A percentile compares a stretch with the other conserved stretches of the same genome.
phyloP scores from a whole-genome alignment of 2,797 vertebrate species.

The Macrochelys suwanniensis region DNA sequence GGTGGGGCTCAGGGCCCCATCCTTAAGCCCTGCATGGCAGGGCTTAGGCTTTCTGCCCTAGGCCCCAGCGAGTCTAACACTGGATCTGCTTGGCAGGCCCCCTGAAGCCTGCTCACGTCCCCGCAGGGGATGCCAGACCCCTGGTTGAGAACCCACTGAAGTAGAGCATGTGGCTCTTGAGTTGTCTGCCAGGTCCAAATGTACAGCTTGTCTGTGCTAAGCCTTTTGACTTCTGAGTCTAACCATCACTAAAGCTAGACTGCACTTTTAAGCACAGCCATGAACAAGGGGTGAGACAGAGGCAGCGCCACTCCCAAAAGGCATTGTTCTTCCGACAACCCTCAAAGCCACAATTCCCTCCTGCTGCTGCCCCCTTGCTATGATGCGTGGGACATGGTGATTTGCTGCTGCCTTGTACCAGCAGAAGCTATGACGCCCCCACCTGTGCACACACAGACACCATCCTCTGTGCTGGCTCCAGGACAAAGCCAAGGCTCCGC shows the following conservation, averaged over 20 bases:
- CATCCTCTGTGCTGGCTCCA: fast-evolving
- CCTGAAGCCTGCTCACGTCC: no score
- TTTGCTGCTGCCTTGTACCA: background rate
- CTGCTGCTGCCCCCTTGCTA: background rate
- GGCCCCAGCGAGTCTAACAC: no score
- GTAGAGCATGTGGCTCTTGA: background rate
- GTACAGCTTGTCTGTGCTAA: background rate
- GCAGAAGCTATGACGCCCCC: background rate
- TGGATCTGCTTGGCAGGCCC: no score
- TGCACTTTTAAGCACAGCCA: background rate
- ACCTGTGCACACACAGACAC: background rate
- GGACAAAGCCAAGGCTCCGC: background rate
- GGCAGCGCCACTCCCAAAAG: background rate
- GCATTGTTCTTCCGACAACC: background rate
- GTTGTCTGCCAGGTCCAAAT: constrained; percentile 27
- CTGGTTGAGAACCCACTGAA: no score
- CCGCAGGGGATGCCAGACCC: no score
- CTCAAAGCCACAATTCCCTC: background rate
- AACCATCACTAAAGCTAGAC: background rate
- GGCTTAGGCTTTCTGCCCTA: no score
- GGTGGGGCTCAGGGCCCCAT: no score
- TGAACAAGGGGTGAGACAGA: background rate
- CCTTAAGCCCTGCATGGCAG: no score
- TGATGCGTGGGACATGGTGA: background rate
- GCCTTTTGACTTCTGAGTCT: background rate